Conservation (phyloP, 1,140 invertebrate genomes). For the Trinorchestia longiramus region DNA sequence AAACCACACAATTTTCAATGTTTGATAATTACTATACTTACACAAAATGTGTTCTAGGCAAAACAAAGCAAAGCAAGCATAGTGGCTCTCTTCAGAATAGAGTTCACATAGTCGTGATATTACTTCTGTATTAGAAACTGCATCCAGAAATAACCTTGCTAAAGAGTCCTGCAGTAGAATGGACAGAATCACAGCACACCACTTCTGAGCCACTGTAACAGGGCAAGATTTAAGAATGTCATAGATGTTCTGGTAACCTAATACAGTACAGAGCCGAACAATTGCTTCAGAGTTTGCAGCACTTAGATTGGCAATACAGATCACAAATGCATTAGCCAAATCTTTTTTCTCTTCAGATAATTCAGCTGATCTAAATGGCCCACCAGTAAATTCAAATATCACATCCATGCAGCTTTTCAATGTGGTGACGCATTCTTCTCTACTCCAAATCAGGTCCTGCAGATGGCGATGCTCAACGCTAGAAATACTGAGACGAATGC, state of each 20-base stretch:
- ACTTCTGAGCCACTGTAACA: constrained; percentile 15
- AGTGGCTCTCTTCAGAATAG: constrained; percentile 20
- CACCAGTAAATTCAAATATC: not conserved
- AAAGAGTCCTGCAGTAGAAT: not conserved
- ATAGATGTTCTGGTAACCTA: not conserved
- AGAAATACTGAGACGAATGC: constrained; percentile 15
- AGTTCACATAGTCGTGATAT: not conserved
- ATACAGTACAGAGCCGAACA: not conserved
- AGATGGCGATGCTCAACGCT: not conserved
- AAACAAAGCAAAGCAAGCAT: constrained; percentile 49
- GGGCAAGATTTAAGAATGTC: not conserved
- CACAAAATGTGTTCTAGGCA: not conserved
- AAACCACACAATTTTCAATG: not conserved
- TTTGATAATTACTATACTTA: not conserved
- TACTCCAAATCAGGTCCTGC: not conserved
- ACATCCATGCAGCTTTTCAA: not conserved
- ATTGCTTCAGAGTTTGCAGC: not conserved
- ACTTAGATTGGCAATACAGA: constrained; percentile 4
- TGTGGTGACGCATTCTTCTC: not conserved
- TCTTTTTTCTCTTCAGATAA: not conserved
- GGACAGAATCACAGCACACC: constrained; percentile 6
- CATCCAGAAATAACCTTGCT: not conserved
- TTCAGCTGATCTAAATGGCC: not conserved
- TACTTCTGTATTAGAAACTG: not conserved
- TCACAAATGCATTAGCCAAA: constrained; percentile 25